Conservation (phyloP, 2,797 vertebrate genomes). For the Phalloptychus januarius region DNA sequence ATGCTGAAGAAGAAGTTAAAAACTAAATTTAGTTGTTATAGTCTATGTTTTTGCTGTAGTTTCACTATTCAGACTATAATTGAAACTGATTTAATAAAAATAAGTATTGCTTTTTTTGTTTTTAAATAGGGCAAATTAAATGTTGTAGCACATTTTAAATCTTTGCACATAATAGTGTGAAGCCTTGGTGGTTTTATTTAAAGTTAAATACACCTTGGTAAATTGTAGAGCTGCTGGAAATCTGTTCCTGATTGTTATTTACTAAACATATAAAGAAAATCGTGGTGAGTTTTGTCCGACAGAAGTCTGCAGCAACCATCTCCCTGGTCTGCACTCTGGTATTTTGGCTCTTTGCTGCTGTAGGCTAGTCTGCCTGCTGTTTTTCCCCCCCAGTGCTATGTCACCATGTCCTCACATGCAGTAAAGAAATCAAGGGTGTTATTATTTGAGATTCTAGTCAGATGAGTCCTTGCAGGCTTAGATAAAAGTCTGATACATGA, state of each 20-base stretch:
- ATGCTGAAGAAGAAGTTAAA: not conserved
- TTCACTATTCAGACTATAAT: not conserved
- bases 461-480: conserved; percentile 15
- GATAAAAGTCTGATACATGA: conserved; percentile 10
- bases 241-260: not conserved
- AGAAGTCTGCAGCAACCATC: conserved; percentile 35
- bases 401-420: conserved; percentile 43
- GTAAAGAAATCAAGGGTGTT: conserved; percentile 22
- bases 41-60: not conserved
- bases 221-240: not conserved
- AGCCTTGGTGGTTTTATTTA: not conserved
- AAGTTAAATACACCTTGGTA: not conserved
- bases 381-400: conserved; percentile 9
- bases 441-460: conserved; percentile 6
- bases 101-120: not conserved
- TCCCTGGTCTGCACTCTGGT: conserved; percentile 47
- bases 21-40: too few species aligned
- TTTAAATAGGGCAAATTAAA: not conserved
- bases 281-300: not conserved
- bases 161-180: not conserved
- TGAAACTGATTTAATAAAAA: too few species aligned
- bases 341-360: conserved; percentile 45
- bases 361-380: conserved; percentile 17
- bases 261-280: not conserved
- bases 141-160: not conserved